Base-by-base conservation (phyloP, 1,140 invertebrate species). In the Euura lappo region DNA sequence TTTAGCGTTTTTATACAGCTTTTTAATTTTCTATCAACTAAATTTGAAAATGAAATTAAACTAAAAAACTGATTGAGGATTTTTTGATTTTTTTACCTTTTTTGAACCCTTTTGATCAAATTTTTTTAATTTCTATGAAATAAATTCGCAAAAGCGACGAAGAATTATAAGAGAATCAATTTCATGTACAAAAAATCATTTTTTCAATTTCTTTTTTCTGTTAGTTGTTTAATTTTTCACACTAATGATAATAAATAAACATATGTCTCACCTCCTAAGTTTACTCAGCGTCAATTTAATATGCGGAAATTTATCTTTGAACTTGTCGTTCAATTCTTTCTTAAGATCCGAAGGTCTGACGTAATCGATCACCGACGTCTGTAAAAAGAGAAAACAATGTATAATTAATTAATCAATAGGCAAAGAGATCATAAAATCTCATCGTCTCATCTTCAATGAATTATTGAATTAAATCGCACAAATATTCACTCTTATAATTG, bases 281-380 rank as follows among this genome's bases (percentile, higher is more conserved):
- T 99, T 99, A 86, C 97, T 99, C n/a, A 99, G 89, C 2, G 97
- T 98, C 1, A 99, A 88, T 83, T 98, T 95, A 75, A 99, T 94
- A 77, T 96, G 92, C 1, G 98, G 98, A 89, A 99, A 99, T 82
- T 97, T 97, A 80, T 97, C 96, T 79, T 92, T 92, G 83, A 99
- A 99, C 87, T 99, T 98, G 81, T 99, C 97, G 88, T 99, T 99
- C 0, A 99, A 88, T 89, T 99, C 98, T 86, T 97, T 98, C 84
- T 99, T 99, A 71, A 99, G 87, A 87, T 98, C 97, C n/a, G 96
- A 95, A 44, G 97, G 97, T 80, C 96, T 93, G 2, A 98, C 97
- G 85, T 99, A 99, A 86, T 99, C 97, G 79, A 99, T 99, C 28
- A 99, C 95, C 2, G 97, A 99, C 8, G 95, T 96, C 91, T 92